Conservation (phyloP, 2,888 invertebrate genomes). For the Mimas tiliae region DNA sequence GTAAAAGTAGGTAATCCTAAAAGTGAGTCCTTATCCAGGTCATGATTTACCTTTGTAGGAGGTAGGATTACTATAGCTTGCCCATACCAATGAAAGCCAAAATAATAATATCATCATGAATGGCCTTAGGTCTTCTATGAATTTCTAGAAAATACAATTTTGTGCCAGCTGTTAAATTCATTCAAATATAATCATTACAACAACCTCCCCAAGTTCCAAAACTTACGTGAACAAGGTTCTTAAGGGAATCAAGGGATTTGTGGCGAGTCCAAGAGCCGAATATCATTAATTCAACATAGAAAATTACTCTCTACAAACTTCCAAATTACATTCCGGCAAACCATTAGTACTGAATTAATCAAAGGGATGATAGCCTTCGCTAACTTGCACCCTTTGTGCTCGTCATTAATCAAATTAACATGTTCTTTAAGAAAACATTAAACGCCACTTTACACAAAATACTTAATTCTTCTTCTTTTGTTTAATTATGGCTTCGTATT, state of each 20-base stretch:
- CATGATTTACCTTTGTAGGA: too few species aligned
- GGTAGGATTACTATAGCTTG: too few species aligned
- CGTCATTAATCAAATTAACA: conserved; percentile 65
- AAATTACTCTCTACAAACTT: conserved; percentile 56
- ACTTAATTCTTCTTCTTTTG: background rate
- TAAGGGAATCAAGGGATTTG: conserved; percentile 18
- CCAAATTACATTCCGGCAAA: conserved; percentile 63
- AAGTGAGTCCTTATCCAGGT: too few species aligned
- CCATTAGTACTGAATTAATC: conserved; percentile 73
- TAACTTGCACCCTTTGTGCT: conserved; percentile 59
- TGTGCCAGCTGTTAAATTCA: background rate
- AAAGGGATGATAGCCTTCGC: conserved; percentile 64
- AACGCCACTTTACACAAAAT: background rate
- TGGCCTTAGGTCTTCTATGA: too few species aligned
- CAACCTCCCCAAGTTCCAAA: background rate
- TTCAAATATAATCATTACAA: background rate
- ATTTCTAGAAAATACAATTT: background rate
- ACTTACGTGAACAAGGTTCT: background rate
- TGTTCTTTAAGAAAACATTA: conserved; percentile 53
- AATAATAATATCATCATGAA: too few species aligned
- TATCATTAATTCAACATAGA: conserved; percentile 47
- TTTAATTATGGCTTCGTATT: too few species aligned
- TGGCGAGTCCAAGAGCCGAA: conserved; percentile 4
- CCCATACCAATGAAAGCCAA: too few species aligned
- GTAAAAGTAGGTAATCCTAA: too few species aligned